These are phyloP conservation scores for Odontamblyopus rebecca DNA, from an alignment of 2,797 vertebrate species.

Conservation along the genomic window DNA sequence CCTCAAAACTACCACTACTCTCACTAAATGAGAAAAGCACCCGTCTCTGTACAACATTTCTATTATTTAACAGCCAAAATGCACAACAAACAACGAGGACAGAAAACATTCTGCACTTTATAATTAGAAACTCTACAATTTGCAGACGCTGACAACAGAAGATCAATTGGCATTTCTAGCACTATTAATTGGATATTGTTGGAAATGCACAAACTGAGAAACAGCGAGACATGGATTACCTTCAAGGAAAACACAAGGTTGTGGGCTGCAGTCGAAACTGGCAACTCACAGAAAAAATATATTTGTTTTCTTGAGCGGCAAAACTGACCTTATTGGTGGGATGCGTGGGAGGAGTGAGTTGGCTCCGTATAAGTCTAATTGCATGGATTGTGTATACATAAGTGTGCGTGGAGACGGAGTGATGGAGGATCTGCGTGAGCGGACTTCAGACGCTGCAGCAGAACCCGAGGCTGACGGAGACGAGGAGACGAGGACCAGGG, in stretches of 20 bases:
- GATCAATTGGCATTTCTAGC: not conserved
- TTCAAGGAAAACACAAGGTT: slow-evolving; percentile 37
- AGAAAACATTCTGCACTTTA: not conserved
- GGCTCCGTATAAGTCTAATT: slow-evolving; percentile 65
- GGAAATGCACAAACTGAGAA: not conserved
- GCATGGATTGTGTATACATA: slow-evolving; percentile 32
- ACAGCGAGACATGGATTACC: slow-evolving; percentile 17
- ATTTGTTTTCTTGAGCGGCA: slow-evolving; percentile 62
- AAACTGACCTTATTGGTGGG: slow-evolving; percentile 64
- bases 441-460: slow-evolving; percentile 63
- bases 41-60: not conserved
- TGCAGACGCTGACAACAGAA: not conserved
- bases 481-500: slow-evolving; percentile 51
- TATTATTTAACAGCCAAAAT: not conserved
- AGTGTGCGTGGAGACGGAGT: slow-evolving; percentile 15
- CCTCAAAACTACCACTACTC: too few species aligned
- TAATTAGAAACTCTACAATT: not conserved
- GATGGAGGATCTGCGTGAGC: slow-evolving; percentile 50
- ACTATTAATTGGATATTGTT: slow-evolving; percentile 7
- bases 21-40: too few species aligned
- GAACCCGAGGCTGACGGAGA: slow-evolving; percentile 46
- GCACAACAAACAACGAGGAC: not conserved
- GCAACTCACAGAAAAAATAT: slow-evolving; percentile 48
- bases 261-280: slow-evolving; percentile 34
- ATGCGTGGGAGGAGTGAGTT: slow-evolving; percentile 66